A percentile compares a stretch with the other conserved stretches of the same genome.
phyloP scores from a whole-genome alignment of 2,797 vertebrate species.

The Odontamblyopus rebecca region DNA sequence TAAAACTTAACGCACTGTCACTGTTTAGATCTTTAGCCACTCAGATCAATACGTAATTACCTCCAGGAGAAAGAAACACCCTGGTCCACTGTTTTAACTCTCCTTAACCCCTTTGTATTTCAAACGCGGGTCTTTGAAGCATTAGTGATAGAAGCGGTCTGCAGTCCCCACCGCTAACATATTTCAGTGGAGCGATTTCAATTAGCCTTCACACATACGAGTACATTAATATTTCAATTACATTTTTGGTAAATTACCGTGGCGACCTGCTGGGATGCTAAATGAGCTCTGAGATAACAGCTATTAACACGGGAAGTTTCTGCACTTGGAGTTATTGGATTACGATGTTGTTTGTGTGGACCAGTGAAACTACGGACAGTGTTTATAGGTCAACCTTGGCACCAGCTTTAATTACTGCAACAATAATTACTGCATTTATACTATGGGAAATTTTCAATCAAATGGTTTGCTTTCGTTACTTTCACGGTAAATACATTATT shows the following conservation, averaged over 20 bases:
- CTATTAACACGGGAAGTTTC: background rate
- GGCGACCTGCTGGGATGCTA: background rate
- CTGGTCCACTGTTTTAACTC: constrained; percentile 35
- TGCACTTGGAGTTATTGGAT: background rate
- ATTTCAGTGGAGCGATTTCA: constrained; percentile 28
- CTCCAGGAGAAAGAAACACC: constrained; percentile 52
- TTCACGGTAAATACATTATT: no score
- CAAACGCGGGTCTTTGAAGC: constrained; percentile 13
- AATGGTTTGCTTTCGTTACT: no score
- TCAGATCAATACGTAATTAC: constrained; percentile 75
- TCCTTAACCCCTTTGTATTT: constrained; percentile 53
- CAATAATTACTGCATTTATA: no score
- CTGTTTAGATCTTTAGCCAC: constrained; percentile 65
- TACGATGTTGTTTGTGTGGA: background rate
- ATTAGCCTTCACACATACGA: constrained; percentile 23
- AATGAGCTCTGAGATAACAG: background rate
- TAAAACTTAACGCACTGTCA: constrained; percentile 60
- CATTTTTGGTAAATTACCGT: constrained; percentile 16
- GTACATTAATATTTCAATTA: constrained; percentile 18
- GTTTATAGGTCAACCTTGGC: background rate
- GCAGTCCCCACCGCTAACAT: constrained; percentile 4
- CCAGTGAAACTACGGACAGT: background rate
- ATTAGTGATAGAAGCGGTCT: constrained; percentile 30
- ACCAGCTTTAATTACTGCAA: no score
- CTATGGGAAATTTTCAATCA: no score